Base-by-base conservation (phyloP, 2,797 vertebrate species). In the Gymnopithys bicolor region DNA sequence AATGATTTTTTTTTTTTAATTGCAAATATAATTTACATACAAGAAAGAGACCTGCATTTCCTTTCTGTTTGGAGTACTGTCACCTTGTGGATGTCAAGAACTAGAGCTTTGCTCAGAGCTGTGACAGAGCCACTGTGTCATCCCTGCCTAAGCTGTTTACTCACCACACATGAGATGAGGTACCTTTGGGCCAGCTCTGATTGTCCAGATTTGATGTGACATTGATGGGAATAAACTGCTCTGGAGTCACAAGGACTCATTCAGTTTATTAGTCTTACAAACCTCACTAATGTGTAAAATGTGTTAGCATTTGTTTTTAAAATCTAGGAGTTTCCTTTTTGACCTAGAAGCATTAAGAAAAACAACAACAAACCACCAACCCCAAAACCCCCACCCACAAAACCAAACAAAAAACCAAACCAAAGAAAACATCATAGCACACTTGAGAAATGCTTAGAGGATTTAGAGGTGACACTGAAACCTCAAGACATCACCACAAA, bases 281-380 rank as follows among this genome's bases (percentile, higher is more conserved):
- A 62, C 11, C 25, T 91, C 27, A n/a, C 10, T 73, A 22, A 62
- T 52, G 41, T 8, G 4, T 33, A 43, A 62, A 11, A 13, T 68
- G 19, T 9, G 19, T 55, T 60, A 51, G 9, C 19, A 63, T 66
- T 51, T 73, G 11, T 10, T 71, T 63, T 74, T 53, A 66, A 53
- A 48, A 69, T 43, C 11, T 8, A 35, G 13, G 8, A 41, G 33
- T 37, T 84, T 77, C 5, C 66, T 52, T 69, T 53, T 41, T 32
- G 19, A 28, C 13, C 15, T 52, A 37, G 25, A 66, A 70, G 64
- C 62, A 56, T 27, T 35, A 62, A 5, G 3, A 5, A 63, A 67
- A 62, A 77, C 52, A 0, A 0, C 32, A 64, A n/a, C 9, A 55
- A 75, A 53, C 0, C 1, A 24, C 28, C 52, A 73, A 69, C 66